Evolutionary conservation across 2,797 vertebrate genomes (phyloP), one percentile per base, ranked within the genome.

Genomic region (Salmo trutta): DNA sequence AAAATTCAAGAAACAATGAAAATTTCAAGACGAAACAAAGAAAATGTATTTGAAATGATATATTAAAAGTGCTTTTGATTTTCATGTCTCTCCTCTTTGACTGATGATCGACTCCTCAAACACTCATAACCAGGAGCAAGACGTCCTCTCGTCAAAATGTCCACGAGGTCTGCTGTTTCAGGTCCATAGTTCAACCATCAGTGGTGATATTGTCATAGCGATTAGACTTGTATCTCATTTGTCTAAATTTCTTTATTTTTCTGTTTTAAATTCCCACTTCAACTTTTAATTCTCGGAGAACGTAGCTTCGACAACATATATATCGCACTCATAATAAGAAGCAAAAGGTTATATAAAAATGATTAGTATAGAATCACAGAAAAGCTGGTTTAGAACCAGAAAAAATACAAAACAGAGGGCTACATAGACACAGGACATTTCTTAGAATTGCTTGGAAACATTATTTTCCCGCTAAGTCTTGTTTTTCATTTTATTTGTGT

Each of bases 321-420:
- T 97, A 98, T 96, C 96, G 97, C 98, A 99, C 97, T 98, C 96
- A 97, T 97, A 98, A 97, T 98, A 98, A 98, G 97, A 99, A 98
- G 97, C 97, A 99, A 99, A 98, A 96, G 96, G 97, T 98, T 98
- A 99, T 99, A 99, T 99, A 99, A 99, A 98, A 99, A 98, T 98
- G 96, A 98, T 98, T 99, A 99, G 97, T 99, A 99, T 97, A 98
- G 96, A 99, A 98, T 98, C 97, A 98, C 97, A 99, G 96, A 96
- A 98, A 97, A 95, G 93, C 97, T 98, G 98, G 98, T 99, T 99
- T 96, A 96, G 96, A 99, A 98, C 98, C 98, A 98, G 97, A 98
- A 99, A 97, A 98, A 98, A 99, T 97, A 99, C 97, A 99, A 98
- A 97, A 99, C 96, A 98, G 97, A 99, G 97, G 97, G 96, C 97